phyloP scores from a whole-genome alignment of 2,113 vertebrate species.

The Pterocles gutturalis region DNA sequence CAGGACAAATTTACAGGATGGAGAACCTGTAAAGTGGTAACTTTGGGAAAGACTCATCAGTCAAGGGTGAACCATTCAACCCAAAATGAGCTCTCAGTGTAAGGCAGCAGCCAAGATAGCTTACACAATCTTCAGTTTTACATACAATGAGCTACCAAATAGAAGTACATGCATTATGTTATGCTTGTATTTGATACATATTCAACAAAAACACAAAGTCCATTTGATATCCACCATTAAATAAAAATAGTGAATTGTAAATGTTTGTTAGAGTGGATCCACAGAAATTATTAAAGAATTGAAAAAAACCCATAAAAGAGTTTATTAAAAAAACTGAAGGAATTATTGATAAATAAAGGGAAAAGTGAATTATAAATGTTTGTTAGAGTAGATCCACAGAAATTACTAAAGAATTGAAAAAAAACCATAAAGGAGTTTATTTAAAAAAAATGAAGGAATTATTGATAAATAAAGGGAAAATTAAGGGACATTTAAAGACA shows the following conservation, averaged over 20 bases:
- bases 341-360: neutral
- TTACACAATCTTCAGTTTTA: neutral
- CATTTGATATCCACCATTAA: neutral
- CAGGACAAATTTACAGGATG: neutral
- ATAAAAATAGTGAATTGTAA: neutral
- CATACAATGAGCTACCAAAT: neutral
- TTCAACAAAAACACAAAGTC: neutral
- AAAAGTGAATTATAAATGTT: neutral
- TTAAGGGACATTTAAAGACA: neutral
- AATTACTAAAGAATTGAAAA: neutral
- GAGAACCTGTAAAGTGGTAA: neutral
- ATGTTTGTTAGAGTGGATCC: neutral
- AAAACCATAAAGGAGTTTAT: neutral
- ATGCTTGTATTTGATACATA: neutral
- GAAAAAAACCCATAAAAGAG: neutral
- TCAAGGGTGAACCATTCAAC: neutral
- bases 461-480: neutral
- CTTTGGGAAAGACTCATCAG: neutral
- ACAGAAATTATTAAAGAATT: neutral
- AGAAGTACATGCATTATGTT: neutral
- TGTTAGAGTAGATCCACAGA: neutral
- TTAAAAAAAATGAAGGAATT: no score
- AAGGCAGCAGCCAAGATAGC: neutral
- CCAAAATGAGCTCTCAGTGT: neutral
- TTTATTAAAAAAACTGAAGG: no score